A percentile compares a stretch with the other conserved stretches of the same genome.
These are phyloP conservation scores for Neomonachus schauinslandi DNA, from an alignment of 2,113 vertebrate genomes.

Conservation along the genomic window DNA sequence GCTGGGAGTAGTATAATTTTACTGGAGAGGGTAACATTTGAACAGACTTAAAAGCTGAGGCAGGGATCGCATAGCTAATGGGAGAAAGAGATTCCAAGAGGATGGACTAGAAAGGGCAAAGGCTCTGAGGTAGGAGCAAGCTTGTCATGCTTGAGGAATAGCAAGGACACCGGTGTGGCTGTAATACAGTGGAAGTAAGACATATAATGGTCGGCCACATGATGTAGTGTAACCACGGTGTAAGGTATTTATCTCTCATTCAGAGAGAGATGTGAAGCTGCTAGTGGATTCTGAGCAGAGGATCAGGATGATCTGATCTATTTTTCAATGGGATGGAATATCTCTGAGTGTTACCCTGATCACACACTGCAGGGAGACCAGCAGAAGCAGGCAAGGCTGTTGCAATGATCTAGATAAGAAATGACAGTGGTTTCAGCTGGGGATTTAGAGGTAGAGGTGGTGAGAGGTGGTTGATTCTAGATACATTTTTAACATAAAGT, in stretches of 20 bases:
- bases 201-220: fast-evolving
- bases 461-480: neutral
- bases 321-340: neutral
- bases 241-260: neutral
- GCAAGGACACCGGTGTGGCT: neutral
- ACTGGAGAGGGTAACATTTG: neutral
- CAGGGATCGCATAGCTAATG: neutral
- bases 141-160: neutral
- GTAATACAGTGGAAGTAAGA: neutral
- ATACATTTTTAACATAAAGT: neutral
- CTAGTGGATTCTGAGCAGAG: neutral
- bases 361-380: neutral
- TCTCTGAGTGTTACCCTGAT: neutral
- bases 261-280: neutral
- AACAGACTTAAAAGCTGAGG: neutral
- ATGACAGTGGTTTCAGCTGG: neutral
- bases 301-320: neutral
- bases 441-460: neutral
- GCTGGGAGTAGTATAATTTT: neutral
- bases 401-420: neutral
- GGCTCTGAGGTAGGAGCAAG: neutral
- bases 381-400: neutral
- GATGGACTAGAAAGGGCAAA: neutral
- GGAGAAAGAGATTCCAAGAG: neutral
- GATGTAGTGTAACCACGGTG: fast-evolving